Evolutionary conservation across 2,888 invertebrate species (phyloP), one percentile per base, ranked within the genome.

Genomic region (Tenthredo mesomela): DNA sequence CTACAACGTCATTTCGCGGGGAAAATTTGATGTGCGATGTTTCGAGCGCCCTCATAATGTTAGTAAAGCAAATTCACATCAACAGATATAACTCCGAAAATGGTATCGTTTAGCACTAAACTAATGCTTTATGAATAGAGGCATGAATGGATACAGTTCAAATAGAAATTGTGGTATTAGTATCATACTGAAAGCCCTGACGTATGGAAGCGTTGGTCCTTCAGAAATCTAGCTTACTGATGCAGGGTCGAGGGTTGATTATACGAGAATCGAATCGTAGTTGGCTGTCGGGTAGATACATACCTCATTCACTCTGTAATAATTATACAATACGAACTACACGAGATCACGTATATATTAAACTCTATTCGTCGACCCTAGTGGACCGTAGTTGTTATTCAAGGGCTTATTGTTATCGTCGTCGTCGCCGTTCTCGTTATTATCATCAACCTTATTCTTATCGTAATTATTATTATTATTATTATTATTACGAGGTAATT

Each of bases 371-470:
- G 15, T 37, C 4, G 70, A 37, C 70, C 70, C 18, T 33, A 10
- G 70, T 70, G 70, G 70, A 70, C 70, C 33, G 70, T 33, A n/a
- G 7, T 70, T n/a, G 70, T 37, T 43, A 43, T 43, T 18, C 33
- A 9, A 70, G 33, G 37, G 70, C n/a, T 47, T 75, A 75, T 75
- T 47, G 47, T 75, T 75, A 75, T n/a, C 75, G 75, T 65, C 9
- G 33, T 67, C 12, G 67, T 70, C 9, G 70, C 37, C 70, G 37
- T 47, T 47, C 12, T 47, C 40, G 37, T 47, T 25, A 47, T 40
- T 9, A 75, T 2, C 25, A 75, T 25, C 47, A 47, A 33, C 25
- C 7, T 43, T 25, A 75, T 47, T 21, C 10, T 43, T 47, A 47
- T 12, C 15, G 12, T 75, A 47, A 75, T 75, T 15, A 47, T 75